Evolutionary conservation across 2,797 vertebrate species (phyloP).

Genomic region (Parauchenoglanis ngamensis): DNA sequence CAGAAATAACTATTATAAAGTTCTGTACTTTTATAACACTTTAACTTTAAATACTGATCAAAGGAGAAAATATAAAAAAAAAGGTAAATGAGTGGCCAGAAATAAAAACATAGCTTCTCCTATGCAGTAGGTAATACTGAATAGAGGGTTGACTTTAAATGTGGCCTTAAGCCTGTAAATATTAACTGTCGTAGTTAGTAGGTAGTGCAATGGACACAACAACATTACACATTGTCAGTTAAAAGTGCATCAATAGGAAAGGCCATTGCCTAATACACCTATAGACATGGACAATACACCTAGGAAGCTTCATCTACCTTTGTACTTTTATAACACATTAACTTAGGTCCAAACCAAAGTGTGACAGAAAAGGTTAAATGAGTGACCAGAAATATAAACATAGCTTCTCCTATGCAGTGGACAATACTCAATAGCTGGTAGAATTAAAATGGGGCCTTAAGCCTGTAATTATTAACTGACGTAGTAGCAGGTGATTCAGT

Average conservation of each 20-base stretch:
- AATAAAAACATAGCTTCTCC: background rate
- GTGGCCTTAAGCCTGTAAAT: constrained; percentile 13
- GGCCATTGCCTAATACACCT: too few relatives aligned
- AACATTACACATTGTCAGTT: too few relatives aligned
- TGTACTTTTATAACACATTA: background rate
- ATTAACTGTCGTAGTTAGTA: background rate
- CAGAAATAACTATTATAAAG: background rate
- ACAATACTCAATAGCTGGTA: background rate
- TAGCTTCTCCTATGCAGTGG: background rate
- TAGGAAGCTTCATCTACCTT: background rate
- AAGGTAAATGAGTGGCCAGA: constrained; percentile 9
- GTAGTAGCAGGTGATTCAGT: constrained; percentile 16
- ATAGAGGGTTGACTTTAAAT: background rate
- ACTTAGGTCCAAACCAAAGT: background rate
- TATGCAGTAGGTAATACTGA: background rate
- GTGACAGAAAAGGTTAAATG: constrained; percentile 13
- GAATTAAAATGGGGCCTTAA: constrained; percentile 9
- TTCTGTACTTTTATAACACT: background rate
- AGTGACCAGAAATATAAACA: constrained; percentile 6
- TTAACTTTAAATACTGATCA: background rate
- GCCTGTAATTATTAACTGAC: constrained; percentile 70
- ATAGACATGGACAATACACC: too few relatives aligned
- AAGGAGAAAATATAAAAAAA: background rate
- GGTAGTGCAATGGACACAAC: too few relatives aligned
- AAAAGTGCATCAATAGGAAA: too few relatives aligned